phyloP scores from a whole-genome alignment of 2,113 vertebrate species.

The Chitala chitala region DNA sequence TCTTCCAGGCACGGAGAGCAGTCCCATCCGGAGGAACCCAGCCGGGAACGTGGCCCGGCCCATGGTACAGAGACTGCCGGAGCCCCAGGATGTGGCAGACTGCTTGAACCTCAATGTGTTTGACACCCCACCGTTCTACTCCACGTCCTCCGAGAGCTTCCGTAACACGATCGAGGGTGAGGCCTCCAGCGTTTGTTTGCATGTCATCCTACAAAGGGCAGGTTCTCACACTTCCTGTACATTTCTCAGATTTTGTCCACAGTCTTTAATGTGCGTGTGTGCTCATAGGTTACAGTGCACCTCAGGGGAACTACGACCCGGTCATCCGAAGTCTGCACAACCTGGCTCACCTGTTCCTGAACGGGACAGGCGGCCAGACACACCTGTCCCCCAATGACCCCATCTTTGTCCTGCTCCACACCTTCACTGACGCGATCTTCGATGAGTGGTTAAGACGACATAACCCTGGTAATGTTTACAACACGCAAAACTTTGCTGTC shows the following conservation, averaged over 20 bases:
- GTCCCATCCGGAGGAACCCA: slow-evolving; percentile 84
- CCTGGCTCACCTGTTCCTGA: slow-evolving; percentile 91
- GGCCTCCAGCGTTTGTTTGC: not conserved
- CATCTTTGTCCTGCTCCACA: slow-evolving; percentile 91
- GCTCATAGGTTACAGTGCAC: slow-evolving; percentile 89
- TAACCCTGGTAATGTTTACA: slow-evolving; percentile 64
- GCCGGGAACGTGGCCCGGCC: slow-evolving; percentile 87
- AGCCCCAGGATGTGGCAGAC: slow-evolving; percentile 76
- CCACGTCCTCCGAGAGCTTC: slow-evolving; percentile 90
- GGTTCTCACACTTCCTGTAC: too few relatives aligned
- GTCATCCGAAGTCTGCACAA: slow-evolving; percentile 91
- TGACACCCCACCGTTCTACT: slow-evolving; percentile 92
- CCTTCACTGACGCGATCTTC: slow-evolving; percentile 92
- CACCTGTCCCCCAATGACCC: slow-evolving; percentile 96
- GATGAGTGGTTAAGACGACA: slow-evolving; percentile 92
- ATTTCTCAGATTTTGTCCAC: not conserved
- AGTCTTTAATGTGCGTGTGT: not conserved
- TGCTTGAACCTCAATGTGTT: slow-evolving; percentile 83
- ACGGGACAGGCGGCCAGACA: slow-evolving; percentile 93
- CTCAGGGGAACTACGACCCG: slow-evolving; percentile 84
- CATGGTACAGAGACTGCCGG: slow-evolving; percentile 88
- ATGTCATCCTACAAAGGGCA: too few relatives aligned
- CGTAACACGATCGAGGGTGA: slow-evolving; percentile 89
- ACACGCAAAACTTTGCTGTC: too few relatives aligned
- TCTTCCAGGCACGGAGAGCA: slow-evolving; percentile 71